These are phyloP conservation scores for Priocnemis perturbator DNA, from an alignment of 2,888 invertebrate species.

Conservation along the genomic window DNA sequence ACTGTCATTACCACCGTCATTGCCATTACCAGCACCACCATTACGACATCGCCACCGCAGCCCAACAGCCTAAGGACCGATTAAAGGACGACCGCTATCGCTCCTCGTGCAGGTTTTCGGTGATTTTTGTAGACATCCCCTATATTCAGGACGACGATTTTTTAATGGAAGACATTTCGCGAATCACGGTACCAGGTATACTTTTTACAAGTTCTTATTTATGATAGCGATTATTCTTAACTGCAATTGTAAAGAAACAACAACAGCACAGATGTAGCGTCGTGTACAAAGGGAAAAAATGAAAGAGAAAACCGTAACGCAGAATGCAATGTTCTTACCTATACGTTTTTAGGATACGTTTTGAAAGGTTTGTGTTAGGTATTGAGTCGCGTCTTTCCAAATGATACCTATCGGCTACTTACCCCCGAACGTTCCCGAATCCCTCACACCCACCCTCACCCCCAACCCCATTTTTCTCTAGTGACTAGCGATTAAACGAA, in stretches of 20 bases:
- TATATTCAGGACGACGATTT: slow-evolving; percentile 59
- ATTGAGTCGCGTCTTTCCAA: slow-evolving; percentile 51
- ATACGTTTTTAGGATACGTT: slow-evolving; percentile 59
- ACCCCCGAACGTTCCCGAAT: slow-evolving; percentile 19
- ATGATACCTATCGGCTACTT: slow-evolving; percentile 44
- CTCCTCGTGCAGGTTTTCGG: slow-evolving; percentile 62
- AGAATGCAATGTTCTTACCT: slow-evolving; percentile 57
- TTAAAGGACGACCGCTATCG: slow-evolving; percentile 57
- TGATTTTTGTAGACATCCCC: slow-evolving; percentile 64
- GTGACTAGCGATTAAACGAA: slow-evolving; percentile 50
- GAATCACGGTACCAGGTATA: slow-evolving; percentile 66
- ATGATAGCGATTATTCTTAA: slow-evolving; percentile 68
- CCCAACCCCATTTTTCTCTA: slow-evolving; percentile 44
- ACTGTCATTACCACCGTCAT: slow-evolving; percentile 46
- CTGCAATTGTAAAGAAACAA: slow-evolving; percentile 48
- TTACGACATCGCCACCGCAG: slow-evolving; percentile 42
- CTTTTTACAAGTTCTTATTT: slow-evolving; percentile 73
- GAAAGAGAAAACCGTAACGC: slow-evolving; percentile 51
- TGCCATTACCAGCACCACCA: slow-evolving; percentile 50
- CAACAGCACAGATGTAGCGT: slow-evolving; percentile 48
- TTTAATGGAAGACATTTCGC: slow-evolving; percentile 63
- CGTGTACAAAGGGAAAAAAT: slow-evolving; percentile 60
- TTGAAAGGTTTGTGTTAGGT: slow-evolving; percentile 52
- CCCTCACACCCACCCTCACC: slow-evolving; percentile 25
- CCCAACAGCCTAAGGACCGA: slow-evolving; percentile 42